Evolutionary conservation across 2,797 vertebrate species (phyloP), one percentile per base, ranked within the genome.

Genomic region (Manis crassicaudata): DNA sequence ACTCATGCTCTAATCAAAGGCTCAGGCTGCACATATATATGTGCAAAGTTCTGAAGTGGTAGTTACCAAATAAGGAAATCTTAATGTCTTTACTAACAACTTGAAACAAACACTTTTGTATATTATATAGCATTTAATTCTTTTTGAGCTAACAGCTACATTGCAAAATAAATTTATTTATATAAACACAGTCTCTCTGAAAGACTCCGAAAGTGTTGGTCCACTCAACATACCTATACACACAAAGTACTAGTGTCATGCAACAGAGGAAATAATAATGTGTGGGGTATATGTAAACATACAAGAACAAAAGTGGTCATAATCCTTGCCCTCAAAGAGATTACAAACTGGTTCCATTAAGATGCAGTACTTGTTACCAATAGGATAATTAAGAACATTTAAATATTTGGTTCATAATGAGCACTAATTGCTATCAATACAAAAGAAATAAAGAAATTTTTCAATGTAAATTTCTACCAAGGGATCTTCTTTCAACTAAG

Each of bases 1-100:
- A 76, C 18, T 96, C 50, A 93, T 80, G 11, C 8, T 29, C 88
- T 92, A 92, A 67, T 25, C 16, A 95, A 88, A 96, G 21, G 1
- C 8, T 83, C 16, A 73, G 0, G 62, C 7, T 92, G 16, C n/a
- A 72, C 11, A 67, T 72, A 50, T 94, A 80, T 95, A 40, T 63
- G 16, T 62, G 13, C 4, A 67, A 50, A 82, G 68, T 88, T 92
- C 58, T 37, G 73, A 95, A 77, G 14, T 35, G 37, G 62, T 40
- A 58, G 93, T 77, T 85, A 54, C 60, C 52, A 93, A 76, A 83
- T 84, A 70, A 94, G 82, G 46, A 95, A 89, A 86, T 70, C 13
- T 79, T 86, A 80, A 72, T 76, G 10, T 58, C 25, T 8, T 92
- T 60, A 72, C 1, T 85, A 94, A 75, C 1, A 77, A 1, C 0